These are phyloP conservation scores for Cerceris ruficornis DNA, from an alignment of 2,888 invertebrate genomes.

Conservation along the genomic window DNA sequence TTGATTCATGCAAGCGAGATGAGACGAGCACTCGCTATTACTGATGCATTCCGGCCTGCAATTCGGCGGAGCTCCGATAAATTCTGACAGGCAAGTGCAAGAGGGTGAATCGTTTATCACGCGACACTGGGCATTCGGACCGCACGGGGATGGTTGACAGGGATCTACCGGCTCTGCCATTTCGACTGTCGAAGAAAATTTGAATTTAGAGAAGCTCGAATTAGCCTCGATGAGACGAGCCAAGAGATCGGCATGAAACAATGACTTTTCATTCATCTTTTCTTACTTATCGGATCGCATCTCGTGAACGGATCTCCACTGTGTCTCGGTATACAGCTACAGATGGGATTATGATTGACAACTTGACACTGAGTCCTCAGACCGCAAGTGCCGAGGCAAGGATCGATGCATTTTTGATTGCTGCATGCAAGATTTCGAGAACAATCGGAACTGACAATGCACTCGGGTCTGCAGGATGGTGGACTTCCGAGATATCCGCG, in stretches of 20 bases:
- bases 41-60: conserved; percentile 84
- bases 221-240: background rate
- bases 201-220: background rate
- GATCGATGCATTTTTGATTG: conserved; percentile 90
- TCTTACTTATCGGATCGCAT: conserved; percentile 82
- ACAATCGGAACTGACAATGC: conserved; percentile 91
- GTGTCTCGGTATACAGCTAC: conserved; percentile 88
- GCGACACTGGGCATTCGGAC: conserved; percentile 88
- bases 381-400: conserved; percentile 91
- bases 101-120: conserved; percentile 84
- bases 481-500: conserved; percentile 90
- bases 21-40: conserved; percentile 82
- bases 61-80: conserved; percentile 88
- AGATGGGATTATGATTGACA: conserved; percentile 92
- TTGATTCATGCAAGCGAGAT: conserved; percentile 82
- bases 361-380: conserved; percentile 89
- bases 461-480: conserved; percentile 89
- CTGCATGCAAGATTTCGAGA: conserved; percentile 89
- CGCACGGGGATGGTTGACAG: conserved; percentile 86
- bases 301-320: conserved; percentile 91
- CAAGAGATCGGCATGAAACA: no score
- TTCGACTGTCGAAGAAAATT: conserved; percentile 30
- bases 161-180: conserved; percentile 75
- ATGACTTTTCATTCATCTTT: background rate
- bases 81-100: conserved; percentile 86